Base-by-base conservation (phyloP, 2,888 invertebrate genomes). In the Idaea aversata region DNA sequence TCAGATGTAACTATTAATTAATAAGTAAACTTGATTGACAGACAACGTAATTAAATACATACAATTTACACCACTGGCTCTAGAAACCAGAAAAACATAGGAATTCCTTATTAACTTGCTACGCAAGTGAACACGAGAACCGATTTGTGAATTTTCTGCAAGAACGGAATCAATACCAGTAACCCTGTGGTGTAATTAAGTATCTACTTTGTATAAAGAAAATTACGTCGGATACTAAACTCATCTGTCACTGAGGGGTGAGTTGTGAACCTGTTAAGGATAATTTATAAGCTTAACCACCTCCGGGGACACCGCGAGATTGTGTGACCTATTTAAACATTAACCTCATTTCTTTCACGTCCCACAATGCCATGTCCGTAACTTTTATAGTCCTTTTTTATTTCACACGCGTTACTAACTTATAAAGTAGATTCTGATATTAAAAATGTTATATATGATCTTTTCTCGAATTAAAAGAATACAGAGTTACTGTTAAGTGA, bases 251-350 rank as follows among this genome's bases (percentile, higher is more conserved):
- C 69, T 74, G 75, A 70, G 67, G 67, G 65, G 67, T 73, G 71
- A 66, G 70, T 67, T 71, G 70, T 71, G 67, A 67, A 66, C 72
- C 73, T 73, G 72, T 77, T 77, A 75, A 73, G 68, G 70, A 71
- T 81, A 82, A 83, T 83, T 81, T 82, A 84, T 82, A 75, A 79
- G 71, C 73, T 73, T 73, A 78, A 70, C 75, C 72, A 77, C 75
- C 75, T 77, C 76, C 70, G 79, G 25, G 77, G 77, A 74, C 72
- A 74, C 78, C 76, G 69, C 73, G 69, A 77, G 76, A 78, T 76
- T 80, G 63, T 80, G 73, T 79, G 81, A 76, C 82, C 84, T 75
- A 83, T 74, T 79, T 83, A 70, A 66, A 7, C 61, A 62, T 63
- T 70, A 77, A 70, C 71, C 71, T 74, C 75, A 70, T 75, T 74